Conservation (phyloP, 2,888 invertebrate species). For the Schizaphis graminum region DNA sequence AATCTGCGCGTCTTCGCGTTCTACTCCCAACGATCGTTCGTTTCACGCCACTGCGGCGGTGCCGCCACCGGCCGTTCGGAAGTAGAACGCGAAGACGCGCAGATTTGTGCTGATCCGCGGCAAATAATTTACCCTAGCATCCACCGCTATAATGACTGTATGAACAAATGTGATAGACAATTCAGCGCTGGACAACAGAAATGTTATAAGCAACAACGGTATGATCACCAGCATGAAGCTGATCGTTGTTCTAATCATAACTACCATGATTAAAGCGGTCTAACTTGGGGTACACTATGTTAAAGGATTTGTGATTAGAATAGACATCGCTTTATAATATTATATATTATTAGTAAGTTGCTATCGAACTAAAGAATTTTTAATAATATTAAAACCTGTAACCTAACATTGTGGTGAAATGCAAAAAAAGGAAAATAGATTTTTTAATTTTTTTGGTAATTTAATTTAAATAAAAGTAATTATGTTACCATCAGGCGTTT, state of each 20-base stretch:
- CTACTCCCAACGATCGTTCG: no score
- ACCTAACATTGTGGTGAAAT: no score
- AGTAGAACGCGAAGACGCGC: no score
- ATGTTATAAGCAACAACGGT: background rate
- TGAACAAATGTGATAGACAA: no score
- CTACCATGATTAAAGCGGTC: background rate
- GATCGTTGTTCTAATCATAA: background rate
- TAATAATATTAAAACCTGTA: background rate
- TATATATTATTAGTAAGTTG: background rate
- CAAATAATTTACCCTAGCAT: no score
- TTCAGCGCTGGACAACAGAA: slow-evolving; percentile 1
- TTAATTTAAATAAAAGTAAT: slow-evolving; percentile 66
- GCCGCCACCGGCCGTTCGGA: no score
- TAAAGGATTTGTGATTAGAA: background rate
- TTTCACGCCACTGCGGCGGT: no score
- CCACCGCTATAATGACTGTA: no score
- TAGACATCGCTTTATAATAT: no score
- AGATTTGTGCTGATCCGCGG: no score
- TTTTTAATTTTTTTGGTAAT: slow-evolving; percentile 47
- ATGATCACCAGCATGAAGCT: background rate
- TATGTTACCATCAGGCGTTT: slow-evolving; percentile 70
- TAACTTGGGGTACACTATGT: background rate
- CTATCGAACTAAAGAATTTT: background rate
- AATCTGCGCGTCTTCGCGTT: no score
- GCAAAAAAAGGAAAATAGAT: background rate